Conservation (phyloP, 2,113 vertebrate species). For the Epinephelus lanceolatus region DNA sequence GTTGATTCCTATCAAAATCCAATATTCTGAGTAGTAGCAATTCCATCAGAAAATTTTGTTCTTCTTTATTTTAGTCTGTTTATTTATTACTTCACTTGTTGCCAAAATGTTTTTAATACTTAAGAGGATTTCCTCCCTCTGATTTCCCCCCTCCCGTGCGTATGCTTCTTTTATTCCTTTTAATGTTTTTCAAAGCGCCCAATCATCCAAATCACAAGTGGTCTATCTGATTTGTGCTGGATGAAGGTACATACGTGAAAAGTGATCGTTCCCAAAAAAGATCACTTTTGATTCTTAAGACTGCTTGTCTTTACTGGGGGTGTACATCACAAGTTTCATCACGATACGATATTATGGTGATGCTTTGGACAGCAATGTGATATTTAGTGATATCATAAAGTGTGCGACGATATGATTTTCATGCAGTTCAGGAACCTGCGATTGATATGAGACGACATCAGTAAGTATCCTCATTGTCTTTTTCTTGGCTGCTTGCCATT, state of each 20-base stretch:
- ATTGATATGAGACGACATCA: too few relatives aligned
- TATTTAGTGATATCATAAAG: too few relatives aligned
- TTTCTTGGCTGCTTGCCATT: too few relatives aligned
- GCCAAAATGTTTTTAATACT: constrained; percentile 81
- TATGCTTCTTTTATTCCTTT: constrained; percentile 70
- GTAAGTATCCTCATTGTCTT: too few relatives aligned
- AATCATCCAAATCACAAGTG: constrained; percentile 62
- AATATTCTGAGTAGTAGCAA: constrained; percentile 81
- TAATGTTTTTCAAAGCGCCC: constrained; percentile 44
- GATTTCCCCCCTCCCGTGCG: constrained; percentile 17
- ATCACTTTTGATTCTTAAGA: constrained; percentile 3
- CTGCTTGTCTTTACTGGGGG: too few relatives aligned
- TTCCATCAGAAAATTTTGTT: constrained; percentile 75
- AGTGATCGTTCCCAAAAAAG: neutral
- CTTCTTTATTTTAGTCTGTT: constrained; percentile 77
- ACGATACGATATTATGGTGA: too few relatives aligned
- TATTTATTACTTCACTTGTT: constrained; percentile 82
- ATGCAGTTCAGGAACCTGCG: too few relatives aligned
- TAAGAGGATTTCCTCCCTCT: constrained; percentile 82
- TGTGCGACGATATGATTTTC: too few relatives aligned
- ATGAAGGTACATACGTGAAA: constrained; percentile 16
- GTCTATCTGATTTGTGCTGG: constrained; percentile 28
- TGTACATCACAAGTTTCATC: too few relatives aligned
- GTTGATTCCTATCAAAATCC: constrained; percentile 84
- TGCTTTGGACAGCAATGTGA: too few relatives aligned